Conservation (phyloP, 2,888 invertebrate species). For the Agrochola lychnidis region DNA sequence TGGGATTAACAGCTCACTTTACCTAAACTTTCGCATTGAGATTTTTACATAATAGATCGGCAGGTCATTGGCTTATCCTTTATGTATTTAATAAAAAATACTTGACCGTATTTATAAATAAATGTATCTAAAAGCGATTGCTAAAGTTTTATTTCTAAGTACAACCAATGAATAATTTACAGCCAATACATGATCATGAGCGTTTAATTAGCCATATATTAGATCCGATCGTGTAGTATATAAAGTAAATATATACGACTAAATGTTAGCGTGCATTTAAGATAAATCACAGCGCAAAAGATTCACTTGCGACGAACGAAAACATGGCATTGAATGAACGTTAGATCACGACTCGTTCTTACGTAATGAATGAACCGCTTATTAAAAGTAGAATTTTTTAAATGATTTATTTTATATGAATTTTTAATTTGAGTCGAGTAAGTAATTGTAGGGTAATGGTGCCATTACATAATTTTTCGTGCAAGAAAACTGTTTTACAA, state of each 20-base stretch:
- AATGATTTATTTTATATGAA: slow-evolving; percentile 31
- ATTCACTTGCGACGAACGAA: slow-evolving; percentile 51
- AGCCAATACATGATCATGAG: slow-evolving; percentile 39
- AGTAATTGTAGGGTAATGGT: slow-evolving; percentile 13
- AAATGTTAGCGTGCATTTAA: slow-evolving; percentile 28
- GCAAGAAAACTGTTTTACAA: neutral
- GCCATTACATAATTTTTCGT: slow-evolving; percentile 1
- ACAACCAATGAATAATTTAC: slow-evolving; percentile 49
- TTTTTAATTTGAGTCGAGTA: slow-evolving; percentile 15
- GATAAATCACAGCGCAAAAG: slow-evolving; percentile 50
- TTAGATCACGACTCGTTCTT: slow-evolving; percentile 55
- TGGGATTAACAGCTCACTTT: neutral
- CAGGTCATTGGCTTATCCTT: neutral
- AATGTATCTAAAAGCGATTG: neutral
- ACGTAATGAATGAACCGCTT: slow-evolving; percentile 53
- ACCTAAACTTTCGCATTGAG: neutral
- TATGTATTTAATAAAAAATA: neutral
- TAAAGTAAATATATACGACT: slow-evolving; percentile 20
- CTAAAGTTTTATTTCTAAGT: slow-evolving; percentile 36
- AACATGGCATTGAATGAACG: slow-evolving; percentile 62
- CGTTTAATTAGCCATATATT: slow-evolving; percentile 56
- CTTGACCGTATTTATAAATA: slow-evolving; percentile 19
- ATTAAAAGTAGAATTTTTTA: slow-evolving; percentile 46
- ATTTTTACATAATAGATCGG: neutral
- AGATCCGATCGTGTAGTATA: slow-evolving; percentile 40